Evolutionary conservation across 1,140 invertebrate genomes (phyloP).

Genomic region (Drosophila rhopaloa): DNA sequence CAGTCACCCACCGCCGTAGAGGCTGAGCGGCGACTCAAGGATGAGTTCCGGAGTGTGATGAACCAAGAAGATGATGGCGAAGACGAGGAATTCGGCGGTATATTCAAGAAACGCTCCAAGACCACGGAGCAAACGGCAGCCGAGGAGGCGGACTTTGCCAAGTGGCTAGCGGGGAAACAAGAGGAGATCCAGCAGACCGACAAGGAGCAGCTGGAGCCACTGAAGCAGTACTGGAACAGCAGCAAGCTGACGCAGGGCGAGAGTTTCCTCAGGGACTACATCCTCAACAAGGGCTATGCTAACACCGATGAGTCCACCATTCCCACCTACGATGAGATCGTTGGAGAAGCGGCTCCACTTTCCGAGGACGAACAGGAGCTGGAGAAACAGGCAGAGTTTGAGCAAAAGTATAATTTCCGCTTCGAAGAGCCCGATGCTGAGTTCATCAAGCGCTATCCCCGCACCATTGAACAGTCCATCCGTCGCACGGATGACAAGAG

Average conservation of each 20-base stretch:
- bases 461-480: constrained; percentile 93
- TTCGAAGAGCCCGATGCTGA: constrained; percentile 98
- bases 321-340: constrained; percentile 89
- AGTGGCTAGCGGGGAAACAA: constrained; percentile 93
- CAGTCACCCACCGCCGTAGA: constrained; percentile 87
- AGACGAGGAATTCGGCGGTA: constrained; percentile 86
- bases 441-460: constrained; percentile 96
- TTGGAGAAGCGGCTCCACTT: constrained; percentile 88
- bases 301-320: constrained; percentile 87
- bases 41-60: constrained; percentile 87
- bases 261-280: constrained; percentile 95
- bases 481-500: constrained; percentile 92
- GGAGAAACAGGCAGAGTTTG: constrained; percentile 95
- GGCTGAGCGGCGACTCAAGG: constrained; percentile 89
- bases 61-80: constrained; percentile 85
- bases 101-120: constrained; percentile 87
- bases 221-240: constrained; percentile 94
- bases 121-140: constrained; percentile 87
- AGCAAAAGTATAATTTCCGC: constrained; percentile 97
- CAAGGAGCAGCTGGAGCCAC: constrained; percentile 85
- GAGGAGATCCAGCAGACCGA: constrained; percentile 87
- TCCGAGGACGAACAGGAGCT: constrained; percentile 93
- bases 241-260: constrained; percentile 93
- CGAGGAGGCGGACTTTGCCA: constrained; percentile 89
- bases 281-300: constrained; percentile 92